phyloP scores from a whole-genome alignment of 2,113 vertebrate species.

The Neogale vison region DNA sequence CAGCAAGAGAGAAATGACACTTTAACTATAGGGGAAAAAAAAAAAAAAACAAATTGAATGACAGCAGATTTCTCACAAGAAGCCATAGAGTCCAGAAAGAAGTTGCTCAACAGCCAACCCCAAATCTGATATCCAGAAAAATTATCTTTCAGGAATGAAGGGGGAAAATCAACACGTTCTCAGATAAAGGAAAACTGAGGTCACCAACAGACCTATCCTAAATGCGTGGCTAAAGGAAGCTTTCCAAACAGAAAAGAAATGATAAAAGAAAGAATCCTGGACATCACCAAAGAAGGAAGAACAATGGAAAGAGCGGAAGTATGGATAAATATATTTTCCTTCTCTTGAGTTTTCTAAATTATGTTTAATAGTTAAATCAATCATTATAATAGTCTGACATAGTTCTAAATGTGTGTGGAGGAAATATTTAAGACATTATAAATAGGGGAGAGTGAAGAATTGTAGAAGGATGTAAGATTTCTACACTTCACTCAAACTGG shows the following conservation, averaged over 20 bases:
- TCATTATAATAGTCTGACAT: background rate
- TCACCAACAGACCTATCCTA: background rate
- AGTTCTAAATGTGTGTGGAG: background rate
- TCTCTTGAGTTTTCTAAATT: background rate
- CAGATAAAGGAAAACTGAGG: background rate
- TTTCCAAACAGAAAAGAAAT: background rate
- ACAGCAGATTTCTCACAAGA: background rate
- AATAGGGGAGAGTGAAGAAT: background rate
- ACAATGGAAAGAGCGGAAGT: background rate
- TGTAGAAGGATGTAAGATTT: background rate
- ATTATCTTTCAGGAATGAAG: background rate
- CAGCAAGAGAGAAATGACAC: background rate
- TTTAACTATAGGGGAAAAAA: background rate
- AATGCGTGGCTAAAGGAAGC: background rate
- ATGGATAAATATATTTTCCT: background rate
- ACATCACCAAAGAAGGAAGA: background rate
- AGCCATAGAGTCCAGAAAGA: background rate
- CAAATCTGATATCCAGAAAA: background rate
- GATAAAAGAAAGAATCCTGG: background rate
- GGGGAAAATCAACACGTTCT: background rate
- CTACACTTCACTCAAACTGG: background rate
- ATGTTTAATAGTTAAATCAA: background rate
- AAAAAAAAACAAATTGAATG: background rate
- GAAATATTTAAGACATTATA: conserved; percentile 32
- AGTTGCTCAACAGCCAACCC: background rate